These are phyloP conservation scores for Yponomeuta malinellus DNA, from an alignment of 2,888 invertebrate genomes.

Conservation along the genomic window DNA sequence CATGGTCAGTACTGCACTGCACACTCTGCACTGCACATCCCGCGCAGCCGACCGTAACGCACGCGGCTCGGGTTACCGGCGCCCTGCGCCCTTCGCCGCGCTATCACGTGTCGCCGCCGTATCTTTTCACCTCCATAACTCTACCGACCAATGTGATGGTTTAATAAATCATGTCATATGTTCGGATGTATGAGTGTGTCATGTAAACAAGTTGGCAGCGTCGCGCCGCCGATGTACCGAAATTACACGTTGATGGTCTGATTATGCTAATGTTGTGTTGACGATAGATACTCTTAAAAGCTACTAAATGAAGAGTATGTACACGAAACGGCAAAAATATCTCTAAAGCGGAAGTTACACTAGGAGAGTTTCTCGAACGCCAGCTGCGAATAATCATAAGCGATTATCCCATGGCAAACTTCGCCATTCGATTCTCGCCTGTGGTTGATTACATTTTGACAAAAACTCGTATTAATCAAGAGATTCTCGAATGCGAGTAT, in stretches of 20 bases:
- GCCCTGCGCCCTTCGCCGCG: neutral
- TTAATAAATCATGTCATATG: too few species aligned
- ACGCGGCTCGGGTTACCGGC: neutral
- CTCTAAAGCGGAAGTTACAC: neutral
- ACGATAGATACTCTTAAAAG: neutral
- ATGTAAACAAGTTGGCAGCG: neutral
- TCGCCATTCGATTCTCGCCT: too few species aligned
- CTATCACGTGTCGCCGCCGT: neutral
- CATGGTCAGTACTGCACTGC: conserved; percentile 81
- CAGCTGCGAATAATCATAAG: too few species aligned
- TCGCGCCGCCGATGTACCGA: neutral
- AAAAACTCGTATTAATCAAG: too few species aligned
- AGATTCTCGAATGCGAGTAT: too few species aligned
- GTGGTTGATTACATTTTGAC: too few species aligned
- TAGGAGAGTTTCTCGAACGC: too few species aligned
- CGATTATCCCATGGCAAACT: too few species aligned
- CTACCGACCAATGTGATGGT: neutral
- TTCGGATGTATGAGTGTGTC: neutral
- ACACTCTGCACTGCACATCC: too few species aligned
- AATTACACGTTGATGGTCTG: neutral
- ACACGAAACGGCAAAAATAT: neutral
- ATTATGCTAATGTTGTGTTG: neutral
- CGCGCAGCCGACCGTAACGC: too few species aligned
- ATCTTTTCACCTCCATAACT: neutral
- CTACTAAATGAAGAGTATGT: neutral